Evolutionary conservation across 2,888 invertebrate genomes (phyloP), one percentile per base, ranked within the genome.

Genomic region (Eupithecia subfuscata): DNA sequence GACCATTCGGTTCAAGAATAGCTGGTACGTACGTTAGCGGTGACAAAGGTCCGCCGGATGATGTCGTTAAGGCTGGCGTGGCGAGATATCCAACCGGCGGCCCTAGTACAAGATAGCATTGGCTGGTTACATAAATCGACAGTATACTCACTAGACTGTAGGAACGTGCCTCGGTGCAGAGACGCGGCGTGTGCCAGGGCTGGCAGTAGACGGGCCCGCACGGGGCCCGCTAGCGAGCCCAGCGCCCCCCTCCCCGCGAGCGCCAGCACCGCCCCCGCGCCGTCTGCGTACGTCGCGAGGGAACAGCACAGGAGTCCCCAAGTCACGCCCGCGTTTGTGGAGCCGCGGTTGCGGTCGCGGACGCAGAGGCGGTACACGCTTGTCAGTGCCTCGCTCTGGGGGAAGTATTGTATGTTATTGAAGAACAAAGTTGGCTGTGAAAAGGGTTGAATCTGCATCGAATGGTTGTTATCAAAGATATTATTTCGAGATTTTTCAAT

Each of bases 181-280:
- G 89, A 86, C 2, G 93, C 92, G 16, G 91, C 90, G 83, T 91
- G 89, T n/a, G 93, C 93, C 0, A 93, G 69, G 1, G 93, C 92
- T 1, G 92, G 90, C 85, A 93, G 77, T 25, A 91, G 82, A 0
- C 77, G 75, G 9, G 87, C 84, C n/a, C 88, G 85, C 75, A 85
- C 75, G 22, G 71, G n/a, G 63, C 81, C 48, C 78, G 89, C 79
- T 79, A 88, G 82, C 52, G 85, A 82, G 9, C 82, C 73, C 76
- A 85, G 81, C 70, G 86, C 82, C 22, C 80, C 70, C 30, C 30
- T 9, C 75, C 77, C 74, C 79, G 82, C 71, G 82, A 76, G 75
- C 11, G 74, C 81, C 79, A 93, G 82, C 82, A 92, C 76, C 12
- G 85, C 87, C 7, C 72, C 82, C 48, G 78, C 84, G 78, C 85